A percentile compares a stretch with the other conserved stretches of the same genome.
These are phyloP conservation scores for Actias luna DNA, from an alignment of 2,888 invertebrate genomes.

Conservation along the genomic window DNA sequence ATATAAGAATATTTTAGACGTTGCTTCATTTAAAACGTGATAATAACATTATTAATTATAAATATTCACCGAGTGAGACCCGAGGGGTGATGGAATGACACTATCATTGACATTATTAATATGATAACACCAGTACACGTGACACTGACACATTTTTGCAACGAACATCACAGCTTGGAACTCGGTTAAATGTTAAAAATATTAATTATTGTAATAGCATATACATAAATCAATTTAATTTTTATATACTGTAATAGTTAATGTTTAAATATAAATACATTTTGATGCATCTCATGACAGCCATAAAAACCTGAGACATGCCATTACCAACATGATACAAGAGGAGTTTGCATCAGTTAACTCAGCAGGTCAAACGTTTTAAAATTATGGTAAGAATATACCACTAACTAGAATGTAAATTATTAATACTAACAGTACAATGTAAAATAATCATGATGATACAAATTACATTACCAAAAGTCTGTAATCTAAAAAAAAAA, in stretches of 20 bases:
- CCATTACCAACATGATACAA: too few species aligned
- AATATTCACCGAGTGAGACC: slow-evolving; percentile 14
- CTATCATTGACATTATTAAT: slow-evolving; percentile 47
- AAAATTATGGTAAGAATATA: too few species aligned
- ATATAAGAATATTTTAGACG: background rate
- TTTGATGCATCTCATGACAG: too few species aligned
- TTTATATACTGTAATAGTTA: background rate
- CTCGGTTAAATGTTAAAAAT: background rate
- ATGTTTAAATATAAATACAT: background rate
- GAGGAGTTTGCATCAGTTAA: too few species aligned
- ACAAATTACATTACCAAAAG: too few species aligned
- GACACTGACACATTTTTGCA: slow-evolving; percentile 54
- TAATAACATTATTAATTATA: slow-evolving; percentile 5
- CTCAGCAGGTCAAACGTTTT: too few species aligned
- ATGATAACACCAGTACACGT: slow-evolving; percentile 36
- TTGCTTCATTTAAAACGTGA: slow-evolving; percentile 9
- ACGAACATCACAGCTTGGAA: slow-evolving; percentile 16
- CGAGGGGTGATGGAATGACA: slow-evolving; percentile 27
- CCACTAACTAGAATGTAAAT: too few species aligned
- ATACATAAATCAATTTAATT: background rate
- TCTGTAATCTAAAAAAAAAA: too few species aligned
- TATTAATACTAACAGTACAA: too few species aligned
- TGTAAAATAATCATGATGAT: too few species aligned
- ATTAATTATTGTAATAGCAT: background rate
- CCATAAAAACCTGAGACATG: too few species aligned